Percentiles rank a stretch among this genome's conserved stretches.
Conservation (phyloP, 2,113 vertebrate species). For the Gasterosteus nipponicus region DNA sequence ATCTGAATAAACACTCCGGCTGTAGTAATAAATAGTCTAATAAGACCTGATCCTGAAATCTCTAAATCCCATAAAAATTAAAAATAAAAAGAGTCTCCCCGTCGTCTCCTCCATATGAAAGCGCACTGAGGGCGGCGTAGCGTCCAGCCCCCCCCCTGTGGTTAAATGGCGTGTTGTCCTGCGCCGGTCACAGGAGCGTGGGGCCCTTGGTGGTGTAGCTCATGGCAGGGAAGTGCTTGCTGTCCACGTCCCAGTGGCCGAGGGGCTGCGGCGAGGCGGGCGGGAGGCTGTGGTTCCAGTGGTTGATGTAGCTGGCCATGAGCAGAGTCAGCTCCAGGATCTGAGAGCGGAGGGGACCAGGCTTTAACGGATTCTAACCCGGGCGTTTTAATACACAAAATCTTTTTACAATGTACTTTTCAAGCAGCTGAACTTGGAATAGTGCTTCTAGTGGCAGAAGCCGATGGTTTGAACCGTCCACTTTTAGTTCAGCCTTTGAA, state of each 20-base stretch:
- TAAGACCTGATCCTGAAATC: constrained; percentile 11
- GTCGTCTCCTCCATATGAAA: constrained; percentile 8
- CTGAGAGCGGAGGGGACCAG: constrained; percentile 61
- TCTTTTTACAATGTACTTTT: too few relatives aligned
- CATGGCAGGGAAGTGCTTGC: constrained; percentile 81
- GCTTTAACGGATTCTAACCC: constrained; percentile 18
- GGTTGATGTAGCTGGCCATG: constrained; percentile 91
- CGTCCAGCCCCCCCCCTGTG: constrained; percentile 2
- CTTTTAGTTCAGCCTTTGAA: too few relatives aligned
- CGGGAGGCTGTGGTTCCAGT: constrained; percentile 71
- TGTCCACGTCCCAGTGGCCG: constrained; percentile 81
- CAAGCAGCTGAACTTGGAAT: too few relatives aligned
- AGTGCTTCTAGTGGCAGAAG: too few relatives aligned
- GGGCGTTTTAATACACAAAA: too few relatives aligned
- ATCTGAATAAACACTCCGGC: constrained; percentile 41
- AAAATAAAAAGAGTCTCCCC: neutral
- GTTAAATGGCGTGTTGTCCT: constrained; percentile 12
- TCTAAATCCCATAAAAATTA: constrained; percentile 47
- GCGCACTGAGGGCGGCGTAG: constrained; percentile 7
- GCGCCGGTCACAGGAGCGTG: constrained; percentile 83
- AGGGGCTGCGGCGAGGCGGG: constrained; percentile 56
- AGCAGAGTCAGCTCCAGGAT: constrained; percentile 90
- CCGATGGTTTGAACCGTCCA: too few relatives aligned
- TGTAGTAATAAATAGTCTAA: constrained; percentile 59
- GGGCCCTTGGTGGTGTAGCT: constrained; percentile 87